Percentiles rank a stretch among this genome's conserved stretches.
Evolutionary conservation across 2,797 vertebrate species (phyloP).

Genomic region (Anas bernieri): DNA sequence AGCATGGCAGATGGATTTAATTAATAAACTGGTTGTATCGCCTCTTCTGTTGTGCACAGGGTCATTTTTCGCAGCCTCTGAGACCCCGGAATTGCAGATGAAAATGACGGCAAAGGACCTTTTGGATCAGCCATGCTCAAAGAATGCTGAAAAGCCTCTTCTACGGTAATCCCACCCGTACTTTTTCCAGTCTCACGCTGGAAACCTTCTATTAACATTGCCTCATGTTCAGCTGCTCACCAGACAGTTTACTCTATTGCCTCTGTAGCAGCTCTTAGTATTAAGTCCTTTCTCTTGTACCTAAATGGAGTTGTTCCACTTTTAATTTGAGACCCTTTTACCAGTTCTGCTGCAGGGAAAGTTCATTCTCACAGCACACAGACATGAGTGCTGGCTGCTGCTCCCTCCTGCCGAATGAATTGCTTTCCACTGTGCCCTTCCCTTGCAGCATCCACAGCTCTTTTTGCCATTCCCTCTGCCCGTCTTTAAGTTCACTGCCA

Average conservation of each 20-base stretch:
- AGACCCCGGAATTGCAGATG: not conserved
- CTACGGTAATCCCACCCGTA: not conserved
- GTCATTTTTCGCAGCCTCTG: not conserved
- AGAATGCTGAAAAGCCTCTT: not conserved
- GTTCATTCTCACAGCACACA: not conserved
- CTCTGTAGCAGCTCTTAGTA: not conserved
- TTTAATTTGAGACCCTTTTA: not conserved
- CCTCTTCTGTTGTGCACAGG: not conserved
- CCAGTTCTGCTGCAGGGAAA: not conserved
- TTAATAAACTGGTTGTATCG: not conserved
- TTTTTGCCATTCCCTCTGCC: not conserved
- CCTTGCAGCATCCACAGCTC: accelerated
- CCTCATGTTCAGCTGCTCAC: not conserved
- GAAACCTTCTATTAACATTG: not conserved
- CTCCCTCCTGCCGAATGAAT: not conserved
- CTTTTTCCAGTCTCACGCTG: not conserved
- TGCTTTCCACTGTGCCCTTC: not conserved
- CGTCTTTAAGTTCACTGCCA: not conserved
- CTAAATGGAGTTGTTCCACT: not conserved
- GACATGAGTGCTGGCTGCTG: accelerated
- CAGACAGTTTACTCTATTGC: conserved; percentile 1
- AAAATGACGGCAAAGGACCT: not conserved
- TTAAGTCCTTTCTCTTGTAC: not conserved
- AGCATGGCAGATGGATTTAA: conserved; percentile 15
- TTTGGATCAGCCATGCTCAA: not conserved